These are phyloP conservation scores for Benthosema pterotum DNA, from an alignment of 2,797 vertebrate genomes.

Conservation along the genomic window DNA sequence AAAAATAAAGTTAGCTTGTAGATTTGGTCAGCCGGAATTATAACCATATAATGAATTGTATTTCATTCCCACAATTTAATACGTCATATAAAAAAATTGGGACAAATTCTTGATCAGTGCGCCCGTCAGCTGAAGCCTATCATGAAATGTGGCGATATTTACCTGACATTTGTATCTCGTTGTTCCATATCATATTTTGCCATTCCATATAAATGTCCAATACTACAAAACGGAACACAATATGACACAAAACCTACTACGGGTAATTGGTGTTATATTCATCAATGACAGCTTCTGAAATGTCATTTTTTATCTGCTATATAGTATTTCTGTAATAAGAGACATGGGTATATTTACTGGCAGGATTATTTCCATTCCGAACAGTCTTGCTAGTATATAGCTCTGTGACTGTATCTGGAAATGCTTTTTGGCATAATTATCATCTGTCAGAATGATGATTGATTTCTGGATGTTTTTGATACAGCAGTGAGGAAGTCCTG, in stretches of 20 bases:
- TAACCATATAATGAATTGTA: slow-evolving; percentile 24
- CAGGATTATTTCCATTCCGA: slow-evolving; percentile 3
- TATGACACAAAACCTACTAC: slow-evolving; percentile 19
- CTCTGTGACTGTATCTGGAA: neutral
- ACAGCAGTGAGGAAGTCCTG: slow-evolving; percentile 19
- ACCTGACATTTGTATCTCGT: slow-evolving; percentile 42
- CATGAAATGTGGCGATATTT: slow-evolving; percentile 47
- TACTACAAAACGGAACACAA: slow-evolving; percentile 25
- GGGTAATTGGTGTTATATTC: slow-evolving; percentile 19
- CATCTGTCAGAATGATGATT: slow-evolving; percentile 49
- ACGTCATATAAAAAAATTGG: slow-evolving; percentile 32
- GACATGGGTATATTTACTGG: slow-evolving; percentile 15
- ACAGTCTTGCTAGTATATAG: slow-evolving; percentile 2
- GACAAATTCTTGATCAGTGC: slow-evolving; percentile 30
- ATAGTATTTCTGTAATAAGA: slow-evolving; percentile 29
- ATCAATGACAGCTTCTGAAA: slow-evolving; percentile 27
- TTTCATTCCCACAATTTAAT: slow-evolving; percentile 24
- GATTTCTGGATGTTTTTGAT: slow-evolving; percentile 16
- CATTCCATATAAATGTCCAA: slow-evolving; percentile 25
- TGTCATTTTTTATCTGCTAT: slow-evolving; percentile 23
- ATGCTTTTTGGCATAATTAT: neutral
- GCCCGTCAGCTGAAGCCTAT: slow-evolving; percentile 57
- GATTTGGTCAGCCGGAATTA: slow-evolving; percentile 30
- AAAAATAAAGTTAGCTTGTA: slow-evolving; percentile 52
- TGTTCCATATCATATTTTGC: slow-evolving; percentile 13